Evolutionary conservation across 2,797 vertebrate genomes (phyloP), one percentile per base, ranked within the genome.

Genomic region (Staurois parvus): DNA sequence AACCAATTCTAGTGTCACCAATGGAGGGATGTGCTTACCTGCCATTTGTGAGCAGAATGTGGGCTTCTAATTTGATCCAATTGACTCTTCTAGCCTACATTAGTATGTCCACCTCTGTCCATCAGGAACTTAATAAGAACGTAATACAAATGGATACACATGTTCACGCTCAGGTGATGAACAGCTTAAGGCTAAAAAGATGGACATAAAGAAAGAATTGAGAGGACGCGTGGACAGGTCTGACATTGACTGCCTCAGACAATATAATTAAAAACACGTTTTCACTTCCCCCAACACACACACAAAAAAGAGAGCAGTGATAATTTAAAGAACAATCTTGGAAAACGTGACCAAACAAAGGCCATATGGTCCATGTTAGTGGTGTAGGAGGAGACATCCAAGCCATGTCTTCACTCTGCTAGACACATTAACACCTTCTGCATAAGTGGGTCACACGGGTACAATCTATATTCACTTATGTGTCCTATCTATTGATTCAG

Each of bases 401-500:
- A 56, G 74, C 6, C 42, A 75, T 42, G 84, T 85, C 77, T 30
- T 59, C 78, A 73, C 84, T 85, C 78, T 37, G 15, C 77, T 64
- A 26, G 72, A 56, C 76, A 75, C 76, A 85, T 85, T 85, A 80
- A 85, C 84, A 85, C 84, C 76, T 80, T 80, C 59, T 34, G 17
- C n/a, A 26, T 34, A 59, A 62, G 59, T 69, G 30, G 40, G 42
- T 76, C 84, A 80, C 42, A 67, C 17, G 52, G 68, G 48, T 78
- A 30, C 34, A 72, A 84, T 56, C 64, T 37, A 76, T 52, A 83
- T 69, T 48, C 62, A 76, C 62, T 74, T 74, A 26, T n/a, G 75
- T 32, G n/a, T 73, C 68, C 67, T 77, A 72, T 88, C 84, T 86
- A 66, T 48, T 75, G 79, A 85, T 75, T 87, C 83, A 88, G 84